These are phyloP conservation scores for Anarrhichthys ocellatus DNA, from an alignment of 2,113 vertebrate species.

Conservation along the genomic window DNA sequence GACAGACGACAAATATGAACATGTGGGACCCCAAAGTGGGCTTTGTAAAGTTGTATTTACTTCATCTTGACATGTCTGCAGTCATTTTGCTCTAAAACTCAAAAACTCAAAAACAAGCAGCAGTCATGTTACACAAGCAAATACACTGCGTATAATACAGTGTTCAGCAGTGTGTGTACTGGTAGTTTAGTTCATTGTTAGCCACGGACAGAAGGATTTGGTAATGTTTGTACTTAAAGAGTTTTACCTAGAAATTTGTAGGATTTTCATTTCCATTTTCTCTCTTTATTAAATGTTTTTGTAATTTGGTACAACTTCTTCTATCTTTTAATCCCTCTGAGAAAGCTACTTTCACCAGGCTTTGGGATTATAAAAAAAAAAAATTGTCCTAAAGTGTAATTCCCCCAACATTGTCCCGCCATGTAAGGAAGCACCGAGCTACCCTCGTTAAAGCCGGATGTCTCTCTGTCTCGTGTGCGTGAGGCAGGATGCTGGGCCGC, in stretches of 20 bases:
- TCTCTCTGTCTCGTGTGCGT: neutral
- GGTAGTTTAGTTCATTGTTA: too few species aligned
- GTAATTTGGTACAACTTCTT: neutral
- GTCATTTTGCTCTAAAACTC: too few species aligned
- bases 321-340: neutral
- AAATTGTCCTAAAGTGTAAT: neutral
- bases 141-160: too few species aligned
- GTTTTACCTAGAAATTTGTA: neutral
- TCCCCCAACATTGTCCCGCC: constrained; percentile 8
- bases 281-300: neutral
- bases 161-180: too few species aligned
- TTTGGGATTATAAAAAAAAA: neutral
- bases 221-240: too few species aligned
- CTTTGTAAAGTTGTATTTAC: too few species aligned
- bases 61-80: too few species aligned
- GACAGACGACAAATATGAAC: too few species aligned
- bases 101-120: too few species aligned
- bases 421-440: constrained; percentile 12
- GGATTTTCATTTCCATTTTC: neutral
- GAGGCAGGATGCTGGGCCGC: constrained; percentile 33
- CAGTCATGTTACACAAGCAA: too few species aligned
- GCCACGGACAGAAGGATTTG: too few species aligned
- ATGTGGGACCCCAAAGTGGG: too few species aligned
- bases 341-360: neutral
- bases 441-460: constrained; percentile 6